phyloP scores from a whole-genome alignment of 2,113 vertebrate genomes.

The Sigmodon hispidus region DNA sequence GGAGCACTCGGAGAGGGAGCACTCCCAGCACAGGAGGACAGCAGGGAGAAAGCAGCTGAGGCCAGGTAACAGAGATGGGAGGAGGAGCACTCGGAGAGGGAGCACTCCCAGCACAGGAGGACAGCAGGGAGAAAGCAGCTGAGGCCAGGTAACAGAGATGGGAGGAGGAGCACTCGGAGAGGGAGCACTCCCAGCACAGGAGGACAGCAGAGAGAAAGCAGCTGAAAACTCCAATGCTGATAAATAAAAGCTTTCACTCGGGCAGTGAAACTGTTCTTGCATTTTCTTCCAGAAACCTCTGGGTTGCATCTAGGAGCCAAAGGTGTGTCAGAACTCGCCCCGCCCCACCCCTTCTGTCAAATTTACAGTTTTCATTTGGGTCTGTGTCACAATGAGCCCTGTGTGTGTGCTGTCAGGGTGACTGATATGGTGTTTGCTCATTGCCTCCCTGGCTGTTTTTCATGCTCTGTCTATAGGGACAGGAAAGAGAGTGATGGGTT shows the following conservation, averaged over 20 bases:
- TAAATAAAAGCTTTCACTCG: fast-evolving
- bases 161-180: no score
- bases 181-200: no score
- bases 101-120: no score
- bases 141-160: no score
- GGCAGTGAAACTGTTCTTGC: fast-evolving
- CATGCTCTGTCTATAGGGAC: fast-evolving
- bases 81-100: no score
- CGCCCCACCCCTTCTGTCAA: fast-evolving
- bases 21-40: no score
- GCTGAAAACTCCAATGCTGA: fast-evolving
- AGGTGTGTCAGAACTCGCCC: fast-evolving
- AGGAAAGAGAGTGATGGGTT: not conserved
- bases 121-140: no score
- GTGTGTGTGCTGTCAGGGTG: not conserved
- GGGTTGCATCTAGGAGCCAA: fast-evolving
- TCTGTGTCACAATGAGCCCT: not conserved
- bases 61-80: no score
- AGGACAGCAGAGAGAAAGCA: fast-evolving
- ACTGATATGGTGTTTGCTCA: not conserved
- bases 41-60: no score
- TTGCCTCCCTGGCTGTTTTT: not conserved
- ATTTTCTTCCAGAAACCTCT: not conserved
- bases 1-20: no score
- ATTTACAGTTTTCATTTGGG: not conserved